Evolutionary conservation across 1,140 invertebrate genomes (phyloP), one percentile per base, ranked within the genome.

Genomic region (Drosophila parvula): DNA sequence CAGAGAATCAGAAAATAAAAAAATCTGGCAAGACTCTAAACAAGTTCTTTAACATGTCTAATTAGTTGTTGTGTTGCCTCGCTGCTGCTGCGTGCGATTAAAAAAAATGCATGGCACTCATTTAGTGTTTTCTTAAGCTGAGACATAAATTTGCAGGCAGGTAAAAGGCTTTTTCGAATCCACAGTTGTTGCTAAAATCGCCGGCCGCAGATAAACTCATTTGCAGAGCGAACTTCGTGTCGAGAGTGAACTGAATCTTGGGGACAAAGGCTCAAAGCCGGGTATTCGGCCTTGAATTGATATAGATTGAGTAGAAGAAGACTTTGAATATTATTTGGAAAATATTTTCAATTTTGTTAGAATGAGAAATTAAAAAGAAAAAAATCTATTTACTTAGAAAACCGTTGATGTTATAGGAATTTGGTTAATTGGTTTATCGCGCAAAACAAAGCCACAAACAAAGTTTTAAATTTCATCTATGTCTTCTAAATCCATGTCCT

Each of bases 11-110:
- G 18, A 55, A 58, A 79, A 61, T 79, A 45, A 53, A 55, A 47
- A 69, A 67, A 45, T 44, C 65, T 67, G 65, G 57, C 51, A 68
- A 83, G 65, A 68, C 62, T 40, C 50, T 43, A 69, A 89, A 89
- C 85, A 89, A 84, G 85, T 89, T 89, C 84, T 81, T 89, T 89
- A 89, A 89, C 84, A 89, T 89, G 84, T 89, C 84, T 89, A 89
- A 89, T 89, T 89, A 89, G 84, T 89, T 89, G 84, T 89, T 84
- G 84, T 77, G 62, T 65, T 60, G 63, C 47, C 62, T 22, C 71
- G 58, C 56, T 74, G 68, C 69, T 75, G 83, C 79, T 81, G 82
- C 82, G 69, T 81, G 78, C 74, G 84, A 89, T 89, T 55, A 89
- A 89, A 86, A 79, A 75, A 88, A 89, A 84, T 89, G 84, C 80